These are phyloP conservation scores for Sternotherus odoratus DNA, from an alignment of 2,797 vertebrate genomes.

Conservation along the genomic window DNA sequence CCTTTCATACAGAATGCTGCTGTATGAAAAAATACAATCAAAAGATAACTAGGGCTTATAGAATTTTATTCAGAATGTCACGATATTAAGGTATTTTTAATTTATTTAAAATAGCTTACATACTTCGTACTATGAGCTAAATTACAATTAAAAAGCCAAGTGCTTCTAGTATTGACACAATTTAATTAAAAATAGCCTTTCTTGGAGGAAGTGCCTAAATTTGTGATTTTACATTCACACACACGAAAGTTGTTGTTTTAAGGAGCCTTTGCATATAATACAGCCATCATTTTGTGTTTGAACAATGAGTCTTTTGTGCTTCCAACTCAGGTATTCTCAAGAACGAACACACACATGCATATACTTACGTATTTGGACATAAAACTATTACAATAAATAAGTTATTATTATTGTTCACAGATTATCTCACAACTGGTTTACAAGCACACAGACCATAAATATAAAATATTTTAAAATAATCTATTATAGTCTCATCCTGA, in stretches of 20 bases:
- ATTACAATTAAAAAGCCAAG: neutral
- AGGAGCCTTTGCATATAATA: fast-evolving
- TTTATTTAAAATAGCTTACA: neutral
- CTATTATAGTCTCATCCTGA: neutral
- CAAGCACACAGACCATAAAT: neutral
- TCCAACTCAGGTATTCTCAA: neutral
- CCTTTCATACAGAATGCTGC: neutral
- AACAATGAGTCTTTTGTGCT: neutral
- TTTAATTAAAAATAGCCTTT: neutral
- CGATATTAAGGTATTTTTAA: neutral
- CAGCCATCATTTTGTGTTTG: neutral
- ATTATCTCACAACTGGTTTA: neutral
- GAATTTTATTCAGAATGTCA: neutral
- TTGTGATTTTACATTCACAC: neutral
- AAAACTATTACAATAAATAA: neutral
- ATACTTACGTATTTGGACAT: neutral
- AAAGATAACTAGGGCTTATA: neutral
- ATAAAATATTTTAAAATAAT: neutral
- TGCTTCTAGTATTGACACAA: neutral
- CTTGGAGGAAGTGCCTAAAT: neutral
- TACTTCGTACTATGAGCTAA: neutral
- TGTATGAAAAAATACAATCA: neutral
- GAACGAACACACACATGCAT: neutral
- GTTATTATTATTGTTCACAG: neutral
- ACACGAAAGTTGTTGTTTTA: fast-evolving